Percentiles rank a stretch among this genome's conserved stretches.
Evolutionary conservation across 2,888 invertebrate species (phyloP).

Genomic region (Adelphocoris suturalis): DNA sequence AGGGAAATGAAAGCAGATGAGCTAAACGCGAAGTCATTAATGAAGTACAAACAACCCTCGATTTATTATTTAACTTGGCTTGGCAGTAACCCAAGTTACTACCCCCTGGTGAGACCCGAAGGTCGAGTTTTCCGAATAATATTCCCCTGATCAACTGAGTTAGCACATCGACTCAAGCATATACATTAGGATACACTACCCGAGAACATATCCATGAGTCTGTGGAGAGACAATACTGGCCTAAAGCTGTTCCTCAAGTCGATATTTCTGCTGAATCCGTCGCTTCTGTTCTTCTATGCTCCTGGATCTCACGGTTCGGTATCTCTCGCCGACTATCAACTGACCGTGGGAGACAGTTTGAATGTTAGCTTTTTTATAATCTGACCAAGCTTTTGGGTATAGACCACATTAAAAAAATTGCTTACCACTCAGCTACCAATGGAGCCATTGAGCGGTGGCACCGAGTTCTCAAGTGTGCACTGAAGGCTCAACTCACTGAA

Average conservation of each 20-base stretch:
- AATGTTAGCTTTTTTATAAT: conserved; percentile 76
- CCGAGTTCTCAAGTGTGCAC: conserved; percentile 78
- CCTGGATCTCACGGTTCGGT: conserved; percentile 77
- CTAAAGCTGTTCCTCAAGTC: conserved; percentile 77
- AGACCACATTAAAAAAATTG: conserved; percentile 27
- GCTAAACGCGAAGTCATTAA: too few species aligned
- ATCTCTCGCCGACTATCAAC: conserved; percentile 77
- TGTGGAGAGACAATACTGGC: too few species aligned
- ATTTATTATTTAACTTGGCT: too few species aligned
- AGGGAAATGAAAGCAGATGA: too few species aligned
- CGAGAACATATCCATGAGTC: too few species aligned
- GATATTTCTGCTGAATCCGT: conserved; percentile 78
- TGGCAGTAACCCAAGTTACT: too few species aligned
- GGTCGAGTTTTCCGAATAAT: too few species aligned
- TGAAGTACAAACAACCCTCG: too few species aligned
- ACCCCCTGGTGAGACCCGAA: too few species aligned
- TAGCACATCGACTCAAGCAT: too few species aligned
- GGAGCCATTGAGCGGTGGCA: conserved; percentile 79
- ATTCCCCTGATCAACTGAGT: too few species aligned
- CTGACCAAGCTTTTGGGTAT: conserved; percentile 4
- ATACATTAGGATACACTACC: too few species aligned
- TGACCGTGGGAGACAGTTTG: conserved; percentile 77
- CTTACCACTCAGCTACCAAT: conserved; percentile 75
- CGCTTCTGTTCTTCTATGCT: conserved; percentile 77
- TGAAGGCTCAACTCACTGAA: conserved; percentile 74